phyloP scores from a whole-genome alignment of 2,113 vertebrate genomes.

The Climacteris rufus region DNA sequence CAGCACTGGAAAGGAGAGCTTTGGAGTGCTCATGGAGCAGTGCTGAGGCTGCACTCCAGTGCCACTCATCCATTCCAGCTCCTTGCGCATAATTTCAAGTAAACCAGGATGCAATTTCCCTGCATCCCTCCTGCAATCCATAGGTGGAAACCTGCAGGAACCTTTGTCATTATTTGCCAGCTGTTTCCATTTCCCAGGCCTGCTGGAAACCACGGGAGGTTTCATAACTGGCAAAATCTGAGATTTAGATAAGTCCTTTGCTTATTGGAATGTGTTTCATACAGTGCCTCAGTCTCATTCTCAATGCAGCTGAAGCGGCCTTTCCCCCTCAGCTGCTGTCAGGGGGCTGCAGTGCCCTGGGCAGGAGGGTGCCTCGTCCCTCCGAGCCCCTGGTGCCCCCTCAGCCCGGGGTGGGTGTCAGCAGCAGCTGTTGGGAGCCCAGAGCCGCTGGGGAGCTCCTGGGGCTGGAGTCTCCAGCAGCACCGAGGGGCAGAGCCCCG shows the following conservation, averaged over 20 bases:
- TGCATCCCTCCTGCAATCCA: neutral
- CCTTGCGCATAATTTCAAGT: neutral
- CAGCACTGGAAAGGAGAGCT: neutral
- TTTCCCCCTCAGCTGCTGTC: neutral
- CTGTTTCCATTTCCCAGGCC: neutral
- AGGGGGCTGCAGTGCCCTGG: neutral
- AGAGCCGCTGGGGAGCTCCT: neutral
- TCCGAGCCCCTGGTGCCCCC: too few relatives aligned
- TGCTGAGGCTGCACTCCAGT: accelerated
- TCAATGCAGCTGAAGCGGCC: accelerated
- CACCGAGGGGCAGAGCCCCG: neutral
- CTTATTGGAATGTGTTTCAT: neutral
- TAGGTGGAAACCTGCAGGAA: neutral
- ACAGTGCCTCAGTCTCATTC: neutral
- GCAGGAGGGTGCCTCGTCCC: accelerated
- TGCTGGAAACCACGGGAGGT: neutral
- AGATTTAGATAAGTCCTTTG: neutral
- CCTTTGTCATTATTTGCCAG: neutral
- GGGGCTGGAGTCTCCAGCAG: neutral
- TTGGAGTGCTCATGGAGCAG: accelerated
- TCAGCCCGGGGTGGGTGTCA: too few relatives aligned
- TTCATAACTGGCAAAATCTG: neutral
- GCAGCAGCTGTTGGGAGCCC: neutral
- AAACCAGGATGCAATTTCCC: neutral
- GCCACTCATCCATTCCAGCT: neutral